phyloP scores from a whole-genome alignment of 1,140 invertebrate genomes.

The Apis dorsata region DNA sequence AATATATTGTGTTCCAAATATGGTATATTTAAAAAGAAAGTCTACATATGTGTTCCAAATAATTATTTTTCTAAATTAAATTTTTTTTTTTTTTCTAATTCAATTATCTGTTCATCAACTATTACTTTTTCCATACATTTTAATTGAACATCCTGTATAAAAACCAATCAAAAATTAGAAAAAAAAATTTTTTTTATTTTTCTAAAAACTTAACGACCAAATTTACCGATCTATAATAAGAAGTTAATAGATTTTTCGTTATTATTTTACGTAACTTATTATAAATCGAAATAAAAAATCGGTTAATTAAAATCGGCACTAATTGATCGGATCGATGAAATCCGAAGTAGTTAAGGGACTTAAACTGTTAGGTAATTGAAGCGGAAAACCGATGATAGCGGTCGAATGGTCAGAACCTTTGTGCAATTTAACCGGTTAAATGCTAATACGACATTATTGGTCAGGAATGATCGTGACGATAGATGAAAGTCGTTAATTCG shows the following conservation, averaged over 20 bases:
- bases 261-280: not conserved
- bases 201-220: too few relatives aligned
- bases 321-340: constrained; percentile 29
- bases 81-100: too few relatives aligned
- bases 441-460: constrained; percentile 32
- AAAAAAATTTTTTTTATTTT: not conserved
- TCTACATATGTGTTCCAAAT: too few relatives aligned
- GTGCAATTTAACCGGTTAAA: constrained; percentile 45
- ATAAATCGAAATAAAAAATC: constrained; percentile 1
- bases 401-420: constrained; percentile 35
- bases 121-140: too few relatives aligned
- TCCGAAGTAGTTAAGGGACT: constrained; percentile 35
- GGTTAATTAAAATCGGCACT: constrained; percentile 12
- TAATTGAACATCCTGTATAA: too few relatives aligned
- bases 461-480: constrained; percentile 23
- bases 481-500: constrained; percentile 20
- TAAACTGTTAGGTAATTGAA: constrained; percentile 33
- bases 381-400: constrained; percentile 36
- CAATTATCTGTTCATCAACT: too few relatives aligned
- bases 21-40: too few relatives aligned
- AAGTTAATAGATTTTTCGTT: too few relatives aligned
- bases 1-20: too few relatives aligned
- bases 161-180: too few relatives aligned
- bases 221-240: too few relatives aligned
- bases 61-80: too few relatives aligned